Conservation (phyloP, 2,888 invertebrate genomes). For the Tetrapedia diversipes region DNA sequence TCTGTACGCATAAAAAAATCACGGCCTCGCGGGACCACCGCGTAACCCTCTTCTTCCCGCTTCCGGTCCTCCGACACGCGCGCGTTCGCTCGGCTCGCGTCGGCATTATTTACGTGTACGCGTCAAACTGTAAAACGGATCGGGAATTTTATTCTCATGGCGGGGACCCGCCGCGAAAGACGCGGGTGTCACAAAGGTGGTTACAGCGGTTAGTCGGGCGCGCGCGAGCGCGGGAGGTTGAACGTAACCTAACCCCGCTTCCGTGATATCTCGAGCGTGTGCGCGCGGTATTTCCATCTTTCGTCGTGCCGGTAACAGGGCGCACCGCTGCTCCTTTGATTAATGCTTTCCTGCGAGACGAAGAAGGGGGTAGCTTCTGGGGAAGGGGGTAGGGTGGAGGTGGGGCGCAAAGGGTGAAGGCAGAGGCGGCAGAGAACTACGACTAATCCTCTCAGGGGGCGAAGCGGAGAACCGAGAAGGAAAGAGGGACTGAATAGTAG, state of each 20-base stretch:
- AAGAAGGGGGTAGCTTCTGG: conserved; percentile 31
- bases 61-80: background rate
- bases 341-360: conserved; percentile 74
- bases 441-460: conserved; percentile 66
- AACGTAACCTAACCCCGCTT: conserved; percentile 55
- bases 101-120: too few relatives aligned
- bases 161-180: conserved; percentile 21
- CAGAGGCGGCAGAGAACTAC: conserved; percentile 57
- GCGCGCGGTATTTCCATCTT: conserved; percentile 69
- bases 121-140: conserved; percentile 46
- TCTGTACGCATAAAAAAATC: background rate
- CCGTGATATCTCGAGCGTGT: conserved; percentile 63
- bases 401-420: background rate
- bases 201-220: conserved; percentile 50
- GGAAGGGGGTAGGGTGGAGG: background rate
- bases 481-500: conserved; percentile 58
- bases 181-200: conserved; percentile 52
- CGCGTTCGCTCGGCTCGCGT: too few relatives aligned
- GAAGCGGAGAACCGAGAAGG: conserved; percentile 45
- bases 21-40: conserved; percentile 24
- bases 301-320: conserved; percentile 72
- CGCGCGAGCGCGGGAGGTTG: conserved; percentile 22
- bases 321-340: conserved; percentile 75
- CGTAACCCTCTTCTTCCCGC: background rate
- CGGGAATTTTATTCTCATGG: conserved; percentile 48